A percentile compares a stretch with the other conserved stretches of the same genome.
Evolutionary conservation across 2,797 vertebrate genomes (phyloP).

Genomic region (Mormyrops attenuatus): DNA sequence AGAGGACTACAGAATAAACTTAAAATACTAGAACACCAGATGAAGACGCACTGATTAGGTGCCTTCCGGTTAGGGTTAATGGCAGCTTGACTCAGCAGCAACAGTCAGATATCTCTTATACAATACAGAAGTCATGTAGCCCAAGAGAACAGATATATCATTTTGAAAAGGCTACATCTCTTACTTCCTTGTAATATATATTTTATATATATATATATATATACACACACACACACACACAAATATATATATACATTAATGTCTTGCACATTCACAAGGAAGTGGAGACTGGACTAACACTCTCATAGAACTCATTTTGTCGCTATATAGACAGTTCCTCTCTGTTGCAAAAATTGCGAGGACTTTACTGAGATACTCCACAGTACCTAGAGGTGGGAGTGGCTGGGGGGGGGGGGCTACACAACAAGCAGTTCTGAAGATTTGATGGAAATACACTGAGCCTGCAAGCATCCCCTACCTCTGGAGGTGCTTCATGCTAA

Average conservation of each 20-base stretch:
- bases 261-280: not conserved
- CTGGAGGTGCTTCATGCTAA: not conserved
- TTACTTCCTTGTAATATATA: not conserved
- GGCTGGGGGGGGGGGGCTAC: conserved; percentile 14
- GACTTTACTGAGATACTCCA: not conserved
- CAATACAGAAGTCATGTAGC: not conserved
- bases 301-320: not conserved
- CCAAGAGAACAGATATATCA: not conserved
- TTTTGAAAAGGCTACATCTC: not conserved
- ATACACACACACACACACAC: not conserved
- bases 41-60: not conserved
- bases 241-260: not conserved
- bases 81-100: not conserved
- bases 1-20: not conserved
- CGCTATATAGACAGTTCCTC: not conserved
- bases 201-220: not conserved
- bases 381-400: conserved; percentile 35
- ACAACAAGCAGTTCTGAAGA: conserved; percentile 37
- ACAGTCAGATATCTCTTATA: not conserved
- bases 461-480: not conserved
- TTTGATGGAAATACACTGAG: conserved; percentile 50
- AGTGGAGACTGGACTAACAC: not conserved
- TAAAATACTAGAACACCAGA: not conserved
- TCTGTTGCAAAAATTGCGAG: not conserved
- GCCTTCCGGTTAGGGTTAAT: not conserved